A percentile compares a stretch with the other conserved stretches of the same genome.
Conservation (phyloP, 2,797 vertebrate species). For the Myotis myotis region DNA sequence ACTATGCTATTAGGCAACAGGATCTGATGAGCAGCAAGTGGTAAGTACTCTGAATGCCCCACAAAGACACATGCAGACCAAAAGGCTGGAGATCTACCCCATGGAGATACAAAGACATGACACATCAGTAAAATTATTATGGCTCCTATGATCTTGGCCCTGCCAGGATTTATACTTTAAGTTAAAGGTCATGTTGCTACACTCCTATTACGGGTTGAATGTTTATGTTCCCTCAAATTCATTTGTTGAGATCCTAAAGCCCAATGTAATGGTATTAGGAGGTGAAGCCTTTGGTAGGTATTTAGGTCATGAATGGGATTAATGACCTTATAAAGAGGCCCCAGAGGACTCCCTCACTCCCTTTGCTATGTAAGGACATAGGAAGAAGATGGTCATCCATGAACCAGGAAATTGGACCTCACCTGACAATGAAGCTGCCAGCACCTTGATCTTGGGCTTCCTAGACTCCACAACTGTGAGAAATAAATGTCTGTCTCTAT, state of each 20-base stretch:
- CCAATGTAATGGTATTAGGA: not conserved
- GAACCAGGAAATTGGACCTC: not conserved
- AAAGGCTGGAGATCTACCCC: not conserved
- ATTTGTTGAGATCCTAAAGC: not conserved
- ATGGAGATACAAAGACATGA: not conserved
- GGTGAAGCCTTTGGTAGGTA: not conserved
- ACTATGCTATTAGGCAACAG: not conserved
- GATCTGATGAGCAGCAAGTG: not conserved
- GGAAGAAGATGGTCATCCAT: not conserved
- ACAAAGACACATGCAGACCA: not conserved
- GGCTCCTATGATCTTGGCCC: not conserved
- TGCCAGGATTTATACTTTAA: not conserved
- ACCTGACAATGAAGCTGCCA: not conserved
- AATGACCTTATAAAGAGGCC: not conserved
- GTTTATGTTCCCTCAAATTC: not conserved
- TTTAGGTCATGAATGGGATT: not conserved
- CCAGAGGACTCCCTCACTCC: not conserved
- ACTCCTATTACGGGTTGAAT: not conserved
- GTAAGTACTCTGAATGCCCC: not conserved
- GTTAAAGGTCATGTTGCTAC: rapidly evolving
- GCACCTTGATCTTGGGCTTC: not conserved
- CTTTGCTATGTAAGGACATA: not conserved
- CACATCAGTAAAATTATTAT: not conserved
- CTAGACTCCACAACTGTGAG: not conserved
- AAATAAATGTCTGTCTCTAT: not conserved